phyloP scores from a whole-genome alignment of 1,140 invertebrate species.

The Mylabris phalerata region DNA sequence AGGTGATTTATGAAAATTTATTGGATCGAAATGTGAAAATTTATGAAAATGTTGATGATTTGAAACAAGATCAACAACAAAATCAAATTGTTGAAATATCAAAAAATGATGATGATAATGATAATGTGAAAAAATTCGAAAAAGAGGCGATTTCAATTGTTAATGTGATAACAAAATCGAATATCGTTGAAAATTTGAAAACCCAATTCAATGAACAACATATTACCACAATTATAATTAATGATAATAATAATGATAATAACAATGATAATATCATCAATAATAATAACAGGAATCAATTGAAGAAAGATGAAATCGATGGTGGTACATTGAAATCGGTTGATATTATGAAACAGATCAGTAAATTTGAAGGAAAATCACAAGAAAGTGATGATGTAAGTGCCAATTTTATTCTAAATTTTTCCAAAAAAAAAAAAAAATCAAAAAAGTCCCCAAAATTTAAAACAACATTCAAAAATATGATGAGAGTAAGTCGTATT shows the following conservation, averaged over 20 bases:
- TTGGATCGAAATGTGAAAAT: slow-evolving; percentile 1
- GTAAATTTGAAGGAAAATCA: slow-evolving; percentile 31
- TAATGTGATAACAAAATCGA: background rate
- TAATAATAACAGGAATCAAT: no score
- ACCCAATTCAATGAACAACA: background rate
- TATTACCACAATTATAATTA: background rate
- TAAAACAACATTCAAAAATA: no score
- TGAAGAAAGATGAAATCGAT: no score
- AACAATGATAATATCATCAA: no score
- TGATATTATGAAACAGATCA: slow-evolving; percentile 37
- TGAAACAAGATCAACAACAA: background rate
- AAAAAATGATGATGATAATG: background rate
- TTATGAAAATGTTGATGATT: background rate
- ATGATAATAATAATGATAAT: no score
- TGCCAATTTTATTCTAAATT: slow-evolving; percentile 5
- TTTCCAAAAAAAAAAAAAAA: background rate
- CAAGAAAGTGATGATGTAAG: slow-evolving; percentile 25
- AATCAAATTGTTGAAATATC: slow-evolving; percentile 25
- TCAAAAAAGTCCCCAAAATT: background rate
- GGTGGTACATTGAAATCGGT: slow-evolving; percentile 1
- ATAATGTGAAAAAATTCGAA: background rate
- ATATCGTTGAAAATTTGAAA: background rate
- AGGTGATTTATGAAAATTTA: slow-evolving; percentile 31
- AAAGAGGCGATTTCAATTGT: background rate
- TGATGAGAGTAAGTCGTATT: slow-evolving; percentile 6